Evolutionary conservation across 2,888 invertebrate species (phyloP), one percentile per base, ranked within the genome.

Genomic region (Andrena trimmerana): DNA sequence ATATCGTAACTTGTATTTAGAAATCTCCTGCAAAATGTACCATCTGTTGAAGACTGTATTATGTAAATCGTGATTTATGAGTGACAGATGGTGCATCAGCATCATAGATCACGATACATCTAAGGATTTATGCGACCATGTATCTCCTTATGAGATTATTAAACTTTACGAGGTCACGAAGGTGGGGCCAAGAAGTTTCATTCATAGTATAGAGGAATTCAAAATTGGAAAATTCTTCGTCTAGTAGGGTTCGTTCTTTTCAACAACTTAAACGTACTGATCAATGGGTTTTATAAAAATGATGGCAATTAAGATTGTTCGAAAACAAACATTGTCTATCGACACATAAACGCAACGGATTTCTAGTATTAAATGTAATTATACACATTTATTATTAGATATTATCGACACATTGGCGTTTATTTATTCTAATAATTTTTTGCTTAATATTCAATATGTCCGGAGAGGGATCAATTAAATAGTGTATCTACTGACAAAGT

Each of bases 11-110:
- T 62, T 20, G 31, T 36, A 31, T 66, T 78, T 52, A 62, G 62
- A 27, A 67, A 33, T 66, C 60, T 33, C 8, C 66, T 48, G 50
- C 13, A 33, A 67, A 48, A 54, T 70, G 71, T 66, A 60, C 52
- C 70, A 33, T 78, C 71, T 66, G 80, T 66, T 52, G 80, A 71
- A 72, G 66, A 81, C 67, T 67, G 54, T 79, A 71, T 81, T 79
- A 79, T 79, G 80, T 71, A 81, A 79, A 79, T 79, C 54, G n/a
- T 72, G 67, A 71, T 71, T 33, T 67, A 27, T 54, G 54, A 67
- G 80, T 79, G 80, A 80, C 80, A 81, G 80, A 79, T 79, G 80
- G 71, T 72, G 72, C 80, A 79, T 79, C 66, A 31, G 13, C 79
- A 36, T 79, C 80, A 66, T 81, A 69, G 73, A 74, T 81, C 65